Conservation (phyloP, 92 coral and sea anemone species). For the Porites evermanni region DNA sequence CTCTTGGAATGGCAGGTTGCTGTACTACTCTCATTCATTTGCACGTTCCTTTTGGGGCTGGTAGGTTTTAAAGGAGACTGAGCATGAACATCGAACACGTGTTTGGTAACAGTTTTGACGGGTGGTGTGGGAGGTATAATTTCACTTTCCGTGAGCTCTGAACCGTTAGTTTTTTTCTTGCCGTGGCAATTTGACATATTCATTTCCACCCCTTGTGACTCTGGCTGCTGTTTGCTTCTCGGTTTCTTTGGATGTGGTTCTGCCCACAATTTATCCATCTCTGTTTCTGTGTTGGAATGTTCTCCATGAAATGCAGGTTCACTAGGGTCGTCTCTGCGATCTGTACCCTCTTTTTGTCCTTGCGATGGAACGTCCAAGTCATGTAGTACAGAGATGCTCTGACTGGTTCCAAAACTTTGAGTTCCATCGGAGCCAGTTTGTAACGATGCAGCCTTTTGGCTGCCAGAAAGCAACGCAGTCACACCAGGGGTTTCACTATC, state of each 20-base stretch:
- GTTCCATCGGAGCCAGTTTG: constrained; percentile 20
- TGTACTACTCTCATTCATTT: background rate
- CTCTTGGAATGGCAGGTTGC: background rate
- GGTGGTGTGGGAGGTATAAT: constrained; percentile 79
- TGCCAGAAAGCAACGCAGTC: background rate
- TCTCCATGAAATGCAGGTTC: background rate
- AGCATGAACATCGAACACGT: background rate
- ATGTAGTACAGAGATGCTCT: constrained; percentile 65
- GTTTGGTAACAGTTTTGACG: constrained; percentile 23
- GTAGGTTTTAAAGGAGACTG: background rate
- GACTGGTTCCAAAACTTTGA: constrained; percentile 39
- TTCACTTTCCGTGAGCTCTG: constrained; percentile 50
- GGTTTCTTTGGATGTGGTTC: constrained; percentile 37
- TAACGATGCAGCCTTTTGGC: background rate
- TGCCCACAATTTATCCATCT: background rate
- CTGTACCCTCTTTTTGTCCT: background rate
- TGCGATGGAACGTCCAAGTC: constrained; percentile 28
- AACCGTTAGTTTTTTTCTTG: background rate
- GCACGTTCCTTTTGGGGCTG: background rate
- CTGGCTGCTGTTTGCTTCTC: background rate
- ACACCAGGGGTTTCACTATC: background rate
- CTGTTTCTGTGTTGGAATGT: background rate
- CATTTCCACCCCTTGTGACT: background rate
- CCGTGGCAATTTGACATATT: background rate
- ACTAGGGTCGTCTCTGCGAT: background rate